A percentile compares a stretch with the other conserved stretches of the same genome.
phyloP scores from a whole-genome alignment of 2,113 vertebrate species.

The Cathartes aura region DNA sequence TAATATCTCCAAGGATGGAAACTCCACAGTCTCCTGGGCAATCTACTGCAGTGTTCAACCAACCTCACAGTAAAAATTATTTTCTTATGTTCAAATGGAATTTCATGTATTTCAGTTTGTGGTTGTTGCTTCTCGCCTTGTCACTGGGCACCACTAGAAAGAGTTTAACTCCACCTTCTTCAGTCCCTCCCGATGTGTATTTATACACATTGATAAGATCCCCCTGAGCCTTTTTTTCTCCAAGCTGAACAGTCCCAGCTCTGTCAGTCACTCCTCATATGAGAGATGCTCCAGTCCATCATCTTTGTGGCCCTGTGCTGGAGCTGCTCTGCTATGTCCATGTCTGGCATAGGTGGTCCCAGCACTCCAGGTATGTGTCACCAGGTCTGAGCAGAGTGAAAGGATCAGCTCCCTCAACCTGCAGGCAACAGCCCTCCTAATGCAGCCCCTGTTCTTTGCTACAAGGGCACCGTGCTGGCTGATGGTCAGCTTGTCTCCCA shows the following conservation, averaged over 20 bases:
- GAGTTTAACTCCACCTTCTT: background rate
- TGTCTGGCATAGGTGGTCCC: background rate
- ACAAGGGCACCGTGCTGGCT: fast-evolving
- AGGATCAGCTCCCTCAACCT: background rate
- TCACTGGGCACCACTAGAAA: background rate
- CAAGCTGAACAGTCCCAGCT: background rate
- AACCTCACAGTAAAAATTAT: background rate
- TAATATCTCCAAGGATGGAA: background rate
- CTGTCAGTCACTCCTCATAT: background rate
- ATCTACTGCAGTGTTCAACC: background rate
- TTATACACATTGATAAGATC: background rate
- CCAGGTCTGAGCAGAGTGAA: background rate
- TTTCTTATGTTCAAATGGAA: background rate
- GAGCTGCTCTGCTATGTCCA: background rate
- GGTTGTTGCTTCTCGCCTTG: background rate
- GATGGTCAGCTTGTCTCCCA: background rate
- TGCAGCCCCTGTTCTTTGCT: background rate
- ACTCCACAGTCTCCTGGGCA: background rate
- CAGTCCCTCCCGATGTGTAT: fast-evolving
- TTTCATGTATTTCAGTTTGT: background rate
- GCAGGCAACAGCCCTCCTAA: background rate
- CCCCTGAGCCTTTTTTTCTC: background rate
- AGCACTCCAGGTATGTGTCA: background rate
- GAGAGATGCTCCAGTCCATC: background rate
- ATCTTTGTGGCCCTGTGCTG: background rate